Evolutionary conservation across 2,797 vertebrate species (phyloP).

Genomic region (Pangasius sanitwongsei): DNA sequence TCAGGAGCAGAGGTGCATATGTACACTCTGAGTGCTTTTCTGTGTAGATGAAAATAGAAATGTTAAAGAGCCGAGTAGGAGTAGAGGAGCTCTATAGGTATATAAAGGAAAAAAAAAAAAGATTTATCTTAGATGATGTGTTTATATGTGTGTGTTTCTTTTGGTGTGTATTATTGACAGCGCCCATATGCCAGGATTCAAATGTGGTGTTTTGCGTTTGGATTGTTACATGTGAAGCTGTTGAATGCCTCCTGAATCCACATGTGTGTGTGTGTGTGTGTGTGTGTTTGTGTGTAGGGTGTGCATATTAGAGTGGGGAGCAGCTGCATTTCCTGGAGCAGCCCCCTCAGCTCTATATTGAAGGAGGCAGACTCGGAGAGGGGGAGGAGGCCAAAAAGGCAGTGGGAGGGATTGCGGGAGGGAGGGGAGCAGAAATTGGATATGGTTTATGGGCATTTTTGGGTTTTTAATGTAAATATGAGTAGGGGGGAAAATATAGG

Average conservation of each 20-base stretch:
- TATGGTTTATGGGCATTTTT: slow-evolving; percentile 46
- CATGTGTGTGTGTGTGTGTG: slow-evolving; percentile 10
- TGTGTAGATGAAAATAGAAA: slow-evolving; percentile 18
- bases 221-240: slow-evolving; percentile 12
- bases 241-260: background rate
- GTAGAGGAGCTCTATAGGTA: background rate
- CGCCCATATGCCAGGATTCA: background rate
- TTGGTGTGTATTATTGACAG: background rate
- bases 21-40: background rate
- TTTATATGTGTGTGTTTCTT: background rate
- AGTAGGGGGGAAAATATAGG: background rate
- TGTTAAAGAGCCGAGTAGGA: background rate
- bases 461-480: slow-evolving; percentile 43
- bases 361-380: slow-evolving; percentile 5
- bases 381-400: slow-evolving; percentile 29
- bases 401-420: slow-evolving; percentile 4
- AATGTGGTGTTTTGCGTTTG: background rate
- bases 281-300: slow-evolving; percentile 23
- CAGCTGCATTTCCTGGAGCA: slow-evolving; percentile 50
- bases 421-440: slow-evolving; percentile 36
- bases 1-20: background rate
- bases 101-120: background rate
- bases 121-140: background rate
- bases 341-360: slow-evolving; percentile 29
- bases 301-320: slow-evolving; percentile 34